These are phyloP conservation scores for Onychostoma macrolepis DNA, from an alignment of 2,113 vertebrate species.

Conservation along the genomic window DNA sequence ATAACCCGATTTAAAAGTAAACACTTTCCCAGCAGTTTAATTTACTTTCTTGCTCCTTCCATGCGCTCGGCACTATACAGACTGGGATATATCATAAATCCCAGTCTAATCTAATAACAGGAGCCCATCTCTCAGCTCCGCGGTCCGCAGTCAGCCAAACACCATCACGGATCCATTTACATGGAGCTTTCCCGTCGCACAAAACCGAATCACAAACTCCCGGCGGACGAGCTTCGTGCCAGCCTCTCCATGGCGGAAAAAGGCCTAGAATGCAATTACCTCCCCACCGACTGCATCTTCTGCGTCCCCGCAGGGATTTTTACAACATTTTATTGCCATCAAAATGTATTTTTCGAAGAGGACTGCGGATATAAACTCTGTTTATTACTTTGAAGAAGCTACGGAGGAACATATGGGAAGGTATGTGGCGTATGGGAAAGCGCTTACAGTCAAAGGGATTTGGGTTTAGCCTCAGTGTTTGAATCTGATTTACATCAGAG, in stretches of 20 bases:
- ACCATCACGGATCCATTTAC: slow-evolving; percentile 63
- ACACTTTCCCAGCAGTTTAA: slow-evolving; percentile 28
- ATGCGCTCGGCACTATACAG: slow-evolving; percentile 47
- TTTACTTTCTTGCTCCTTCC: slow-evolving; percentile 15
- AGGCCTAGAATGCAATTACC: slow-evolving; percentile 68
- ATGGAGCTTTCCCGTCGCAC: slow-evolving; percentile 30
- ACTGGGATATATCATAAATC: slow-evolving; percentile 74
- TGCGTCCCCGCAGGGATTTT: slow-evolving; percentile 64
- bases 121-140: slow-evolving; percentile 79
- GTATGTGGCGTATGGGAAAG: not conserved
- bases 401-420: slow-evolving; percentile 8
- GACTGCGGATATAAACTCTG: slow-evolving; percentile 9
- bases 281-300: slow-evolving; percentile 63
- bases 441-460: slow-evolving; percentile 4
- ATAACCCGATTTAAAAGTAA: slow-evolving; percentile 32
- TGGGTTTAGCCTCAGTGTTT: slow-evolving; percentile 20
- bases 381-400: slow-evolving; percentile 30
- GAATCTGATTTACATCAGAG: slow-evolving; percentile 36
- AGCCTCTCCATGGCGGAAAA: slow-evolving; percentile 58
- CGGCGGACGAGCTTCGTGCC: slow-evolving; percentile 43
- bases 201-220: slow-evolving; percentile 33
- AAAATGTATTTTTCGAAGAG: slow-evolving; percentile 25
- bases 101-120: slow-evolving; percentile 83
- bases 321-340: slow-evolving; percentile 64
- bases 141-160: slow-evolving; percentile 70